Base-by-base conservation (phyloP, 2,888 invertebrate species). In the Erebia palarica region DNA sequence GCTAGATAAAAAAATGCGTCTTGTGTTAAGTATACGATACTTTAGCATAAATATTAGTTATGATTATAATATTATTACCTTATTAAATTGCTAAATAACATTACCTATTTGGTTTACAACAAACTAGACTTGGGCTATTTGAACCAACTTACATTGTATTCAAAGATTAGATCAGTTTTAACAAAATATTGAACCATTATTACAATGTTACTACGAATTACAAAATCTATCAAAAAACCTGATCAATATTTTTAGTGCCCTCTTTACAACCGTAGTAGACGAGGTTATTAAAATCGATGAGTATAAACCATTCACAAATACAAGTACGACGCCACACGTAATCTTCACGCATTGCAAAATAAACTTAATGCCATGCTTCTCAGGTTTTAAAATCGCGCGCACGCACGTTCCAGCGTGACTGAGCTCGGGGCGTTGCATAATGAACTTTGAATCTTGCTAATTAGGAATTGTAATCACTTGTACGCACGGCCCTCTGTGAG, bases 401-500 rank as follows among this genome's bases (percentile, higher is more conserved):
- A 58, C 58, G 58, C n/a, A 53, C 13, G 13, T 13, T 16, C 55
- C 55, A 18, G 10, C 16, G 9, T n/a, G 53, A 55, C 55, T 18
- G 18, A 55, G 18, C 10, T 55, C 18, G 36, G 61, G 49, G 53
- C 69, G 69, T 27, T 64, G 69, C 61, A 73, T 67, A 67, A 65
- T 65, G 66, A 71, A 51, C 65, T 63, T 63, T 71, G 66, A 55
- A 10, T 27, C 27, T 57, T 10, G 27, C 51, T n/a, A 21, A 44
- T 65, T 73, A 70, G 70, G 70, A 51, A 55, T 61, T 55, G 42
- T 21, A 71, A 69, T 73, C 70, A 68, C 67, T 59, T 70, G 69
- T 55, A 42, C 68, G 44, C 42, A 21, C 64, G 76, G 75, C 75
- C 73, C 77, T 72, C 70, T 65, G 83, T 84, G 86, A 85, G 86